Conservation (phyloP, 2,797 vertebrate genomes). For the Tamandua tetradactyla region DNA sequence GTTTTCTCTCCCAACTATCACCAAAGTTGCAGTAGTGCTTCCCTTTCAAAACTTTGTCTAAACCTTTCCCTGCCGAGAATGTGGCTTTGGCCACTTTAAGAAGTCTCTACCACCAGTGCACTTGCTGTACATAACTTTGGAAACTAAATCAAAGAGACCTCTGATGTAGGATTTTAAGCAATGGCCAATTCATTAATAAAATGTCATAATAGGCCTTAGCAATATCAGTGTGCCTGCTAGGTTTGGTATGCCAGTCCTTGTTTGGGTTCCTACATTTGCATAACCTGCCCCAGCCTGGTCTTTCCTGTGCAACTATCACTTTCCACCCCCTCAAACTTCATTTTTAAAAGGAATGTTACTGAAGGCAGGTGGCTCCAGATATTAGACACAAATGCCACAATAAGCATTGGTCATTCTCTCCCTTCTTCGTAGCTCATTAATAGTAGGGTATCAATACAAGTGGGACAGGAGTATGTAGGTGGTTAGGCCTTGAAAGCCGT, state of each 20-base stretch:
- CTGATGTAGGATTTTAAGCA: conserved; percentile 64
- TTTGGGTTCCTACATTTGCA: neutral
- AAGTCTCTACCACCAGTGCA: conserved; percentile 5
- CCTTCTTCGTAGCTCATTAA: neutral
- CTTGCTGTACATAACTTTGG: conserved; percentile 23
- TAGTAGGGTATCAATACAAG: neutral
- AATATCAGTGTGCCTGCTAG: neutral
- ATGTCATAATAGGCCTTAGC: neutral
- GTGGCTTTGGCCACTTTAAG: conserved; percentile 11
- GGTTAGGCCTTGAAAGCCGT: neutral
- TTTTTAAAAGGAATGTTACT: neutral
- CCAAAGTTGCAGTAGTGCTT: neutral
- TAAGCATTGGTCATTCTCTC: neutral
- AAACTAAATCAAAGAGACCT: conserved; percentile 72
- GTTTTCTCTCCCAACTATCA: neutral
- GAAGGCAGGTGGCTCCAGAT: neutral
- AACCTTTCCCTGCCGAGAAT: neutral
- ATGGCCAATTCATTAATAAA: conserved; percentile 62
- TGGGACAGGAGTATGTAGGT: neutral
- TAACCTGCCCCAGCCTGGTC: neutral
- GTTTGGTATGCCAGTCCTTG: neutral
- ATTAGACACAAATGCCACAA: neutral
- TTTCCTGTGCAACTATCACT: neutral
- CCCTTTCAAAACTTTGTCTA: neutral
- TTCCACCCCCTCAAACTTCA: neutral